Conservation (phyloP, 1,140 invertebrate genomes). For the Melanaphis sacchari region DNA sequence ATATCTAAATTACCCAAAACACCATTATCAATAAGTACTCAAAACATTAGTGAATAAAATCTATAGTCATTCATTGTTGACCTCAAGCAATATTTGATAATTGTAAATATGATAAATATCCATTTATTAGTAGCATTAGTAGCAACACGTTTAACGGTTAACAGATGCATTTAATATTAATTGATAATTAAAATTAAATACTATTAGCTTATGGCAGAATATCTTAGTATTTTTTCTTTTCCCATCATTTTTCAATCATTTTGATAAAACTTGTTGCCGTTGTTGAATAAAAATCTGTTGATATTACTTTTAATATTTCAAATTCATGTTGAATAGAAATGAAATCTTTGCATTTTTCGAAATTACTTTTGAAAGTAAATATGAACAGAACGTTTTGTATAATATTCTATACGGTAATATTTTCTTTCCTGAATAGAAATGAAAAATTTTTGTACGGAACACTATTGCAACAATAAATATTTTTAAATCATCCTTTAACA, state of each 20-base stretch:
- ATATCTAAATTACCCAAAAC: neutral
- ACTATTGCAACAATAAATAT: slow-evolving; percentile 28
- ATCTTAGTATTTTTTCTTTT: neutral
- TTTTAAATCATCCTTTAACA: neutral
- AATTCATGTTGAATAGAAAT: neutral
- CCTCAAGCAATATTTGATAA: neutral
- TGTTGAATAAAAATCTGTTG: neutral
- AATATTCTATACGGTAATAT: neutral
- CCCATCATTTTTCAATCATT: slow-evolving; percentile 1
- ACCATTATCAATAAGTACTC: neutral
- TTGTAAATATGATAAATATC: neutral
- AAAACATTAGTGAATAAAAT: neutral
- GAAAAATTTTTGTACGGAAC: neutral
- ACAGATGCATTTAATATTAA: neutral
- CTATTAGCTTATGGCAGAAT: neutral
- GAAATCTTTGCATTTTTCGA: slow-evolving; percentile 5
- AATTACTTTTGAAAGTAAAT: neutral
- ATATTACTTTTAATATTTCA: slow-evolving; percentile 20
- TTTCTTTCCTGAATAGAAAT: slow-evolving; percentile 13
- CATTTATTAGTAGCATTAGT: neutral
- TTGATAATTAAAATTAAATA: neutral
- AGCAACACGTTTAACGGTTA: neutral
- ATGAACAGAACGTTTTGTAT: slow-evolving; percentile 3
- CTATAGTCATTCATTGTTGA: neutral
- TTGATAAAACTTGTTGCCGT: neutral